Evolutionary conservation across 2,888 invertebrate species (phyloP).

Genomic region (Autographa pulchrina): DNA sequence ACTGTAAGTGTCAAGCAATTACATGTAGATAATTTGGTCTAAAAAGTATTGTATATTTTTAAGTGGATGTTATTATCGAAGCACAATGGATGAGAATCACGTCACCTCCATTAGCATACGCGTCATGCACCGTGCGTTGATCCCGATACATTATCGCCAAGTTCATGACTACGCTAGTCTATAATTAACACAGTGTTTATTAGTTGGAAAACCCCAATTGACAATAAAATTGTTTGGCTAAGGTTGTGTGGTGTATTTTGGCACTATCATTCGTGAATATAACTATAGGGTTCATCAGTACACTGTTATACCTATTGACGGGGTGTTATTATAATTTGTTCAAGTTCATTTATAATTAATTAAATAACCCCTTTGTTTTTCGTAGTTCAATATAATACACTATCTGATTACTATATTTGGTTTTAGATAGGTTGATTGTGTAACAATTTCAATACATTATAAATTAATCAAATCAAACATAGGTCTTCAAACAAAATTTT

Average conservation of each 20-base stretch:
- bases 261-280: not conserved
- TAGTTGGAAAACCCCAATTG: constrained; percentile 26
- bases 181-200: constrained; percentile 21
- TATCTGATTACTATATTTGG: not conserved
- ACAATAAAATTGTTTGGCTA: not conserved
- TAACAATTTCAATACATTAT: not conserved
- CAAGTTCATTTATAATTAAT: too few species aligned
- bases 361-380: too few species aligned
- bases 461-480: too few species aligned
- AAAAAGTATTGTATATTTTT: constrained; percentile 7
- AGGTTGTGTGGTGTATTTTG: not conserved
- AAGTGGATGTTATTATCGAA: constrained; percentile 30
- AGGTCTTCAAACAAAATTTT: not conserved
- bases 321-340: too few species aligned
- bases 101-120: constrained; percentile 48
- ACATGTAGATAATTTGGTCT: constrained; percentile 32
- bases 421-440: not conserved
- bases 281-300: constrained; percentile 16
- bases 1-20: constrained; percentile 31
- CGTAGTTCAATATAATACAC: too few species aligned
- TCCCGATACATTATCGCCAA: constrained; percentile 25
- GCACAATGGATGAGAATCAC: constrained; percentile 27
- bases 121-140: constrained; percentile 48
- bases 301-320: constrained; percentile 5
- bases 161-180: constrained; percentile 8